These are phyloP conservation scores for Paralvinella palmiformis DNA, from an alignment of 1,140 invertebrate genomes.

Conservation along the genomic window DNA sequence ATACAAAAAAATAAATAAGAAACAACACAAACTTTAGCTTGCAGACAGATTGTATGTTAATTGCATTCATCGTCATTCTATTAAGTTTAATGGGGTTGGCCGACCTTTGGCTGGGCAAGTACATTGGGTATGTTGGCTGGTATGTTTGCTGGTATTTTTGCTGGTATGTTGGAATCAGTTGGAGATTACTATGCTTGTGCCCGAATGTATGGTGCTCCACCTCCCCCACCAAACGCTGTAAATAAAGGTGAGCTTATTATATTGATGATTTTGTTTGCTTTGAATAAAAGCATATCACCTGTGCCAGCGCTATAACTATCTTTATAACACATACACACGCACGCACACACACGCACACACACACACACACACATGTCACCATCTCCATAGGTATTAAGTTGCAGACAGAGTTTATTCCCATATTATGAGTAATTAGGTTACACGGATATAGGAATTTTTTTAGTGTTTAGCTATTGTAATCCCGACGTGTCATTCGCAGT, in stretches of 20 bases:
- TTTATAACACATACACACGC: background rate
- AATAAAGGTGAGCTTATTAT: constrained; percentile 31
- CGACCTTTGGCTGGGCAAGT: constrained; percentile 26
- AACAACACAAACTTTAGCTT: background rate
- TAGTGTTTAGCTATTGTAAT: no score
- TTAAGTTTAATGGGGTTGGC: constrained; percentile 32
- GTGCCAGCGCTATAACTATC: background rate
- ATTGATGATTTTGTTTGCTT: background rate
- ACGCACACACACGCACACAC: background rate
- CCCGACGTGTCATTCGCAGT: no score
- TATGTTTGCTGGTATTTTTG: no score
- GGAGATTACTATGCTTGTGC: constrained; percentile 44
- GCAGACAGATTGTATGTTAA: background rate
- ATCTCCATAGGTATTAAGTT: no score
- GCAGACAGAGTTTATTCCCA: no score
- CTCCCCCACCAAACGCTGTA: constrained; percentile 35
- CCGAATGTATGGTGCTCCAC: constrained; percentile 31
- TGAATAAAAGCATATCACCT: background rate
- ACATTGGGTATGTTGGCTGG: constrained; percentile 35
- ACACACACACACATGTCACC: background rate
- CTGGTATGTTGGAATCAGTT: constrained; percentile 40
- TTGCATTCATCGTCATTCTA: constrained; percentile 4
- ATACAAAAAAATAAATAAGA: background rate
- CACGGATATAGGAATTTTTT: no score
- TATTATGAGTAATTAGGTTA: no score